Evolutionary conservation across 2,797 vertebrate species (phyloP).

Genomic region (Florisuga fusca): DNA sequence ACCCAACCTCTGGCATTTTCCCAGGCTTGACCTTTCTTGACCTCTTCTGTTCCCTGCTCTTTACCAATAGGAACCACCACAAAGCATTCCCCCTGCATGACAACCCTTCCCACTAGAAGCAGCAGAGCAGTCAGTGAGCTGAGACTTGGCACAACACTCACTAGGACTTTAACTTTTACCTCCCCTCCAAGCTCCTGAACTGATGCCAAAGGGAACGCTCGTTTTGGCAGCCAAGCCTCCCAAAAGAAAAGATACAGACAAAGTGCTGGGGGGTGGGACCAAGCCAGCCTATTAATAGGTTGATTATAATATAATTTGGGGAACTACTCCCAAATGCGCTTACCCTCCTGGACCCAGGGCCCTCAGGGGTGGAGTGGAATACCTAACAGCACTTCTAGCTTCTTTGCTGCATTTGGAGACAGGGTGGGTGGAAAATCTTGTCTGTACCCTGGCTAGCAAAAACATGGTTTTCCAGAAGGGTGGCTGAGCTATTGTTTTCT

Average conservation of each 20-base stretch:
- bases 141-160: neutral
- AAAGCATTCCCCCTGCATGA: neutral
- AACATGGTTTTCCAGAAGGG: neutral
- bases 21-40: neutral
- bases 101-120: neutral
- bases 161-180: neutral
- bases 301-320: slow-evolving; percentile 59
- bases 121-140: neutral
- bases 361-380: slow-evolving; percentile 26
- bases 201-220: slow-evolving; percentile 11
- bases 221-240: slow-evolving; percentile 15
- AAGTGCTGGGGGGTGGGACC: slow-evolving; percentile 36
- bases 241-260: slow-evolving; percentile 53
- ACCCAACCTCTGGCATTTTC: neutral
- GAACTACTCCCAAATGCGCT: slow-evolving; percentile 42
- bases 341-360: slow-evolving; percentile 41
- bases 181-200: neutral
- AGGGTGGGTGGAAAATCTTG: slow-evolving; percentile 50
- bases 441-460: neutral
- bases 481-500: neutral
- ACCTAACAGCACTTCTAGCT: slow-evolving; percentile 44
- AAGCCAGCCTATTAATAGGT: slow-evolving; percentile 52
- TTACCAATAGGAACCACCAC: neutral
- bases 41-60: neutral
- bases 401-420: neutral